A percentile compares a stretch with the other conserved stretches of the same genome.
Conservation (phyloP, 2,888 invertebrate genomes). For the Eurytoma californica region DNA sequence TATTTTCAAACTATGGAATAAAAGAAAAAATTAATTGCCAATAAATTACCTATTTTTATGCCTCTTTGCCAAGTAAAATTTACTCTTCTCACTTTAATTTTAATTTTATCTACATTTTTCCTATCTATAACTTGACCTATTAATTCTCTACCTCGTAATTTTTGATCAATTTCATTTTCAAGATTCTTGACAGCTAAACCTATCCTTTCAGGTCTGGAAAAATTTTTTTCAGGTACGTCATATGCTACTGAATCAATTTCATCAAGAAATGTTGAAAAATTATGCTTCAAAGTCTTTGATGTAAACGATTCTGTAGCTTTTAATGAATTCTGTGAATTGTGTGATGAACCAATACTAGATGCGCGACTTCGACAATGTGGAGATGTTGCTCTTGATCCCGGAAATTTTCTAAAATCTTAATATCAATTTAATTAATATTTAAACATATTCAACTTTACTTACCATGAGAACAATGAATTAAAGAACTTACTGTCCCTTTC, state of each 20-base stretch:
- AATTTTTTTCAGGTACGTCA: conserved; percentile 54
- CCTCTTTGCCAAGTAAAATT: conserved; percentile 96
- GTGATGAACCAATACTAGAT: conserved; percentile 60
- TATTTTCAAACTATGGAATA: neutral
- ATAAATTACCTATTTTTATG: conserved; percentile 82
- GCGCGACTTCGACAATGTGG: conserved; percentile 64
- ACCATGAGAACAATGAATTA: neutral
- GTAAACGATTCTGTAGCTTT: conserved; percentile 53
- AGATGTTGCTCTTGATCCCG: conserved; percentile 68
- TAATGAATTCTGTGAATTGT: conserved; percentile 60
- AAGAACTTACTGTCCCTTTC: conserved; percentile 61
- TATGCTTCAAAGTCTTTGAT: conserved; percentile 10
- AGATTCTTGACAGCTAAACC: conserved; percentile 77
- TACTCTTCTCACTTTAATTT: conserved; percentile 86
- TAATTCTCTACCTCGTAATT: conserved; percentile 77
- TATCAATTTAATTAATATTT: conserved; percentile 11
- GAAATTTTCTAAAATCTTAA: conserved; percentile 60
- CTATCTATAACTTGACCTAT: conserved; percentile 81
- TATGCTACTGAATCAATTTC: conserved; percentile 57
- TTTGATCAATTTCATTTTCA: conserved; percentile 81
- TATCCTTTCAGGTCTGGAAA: conserved; percentile 70
- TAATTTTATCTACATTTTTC: conserved; percentile 78
- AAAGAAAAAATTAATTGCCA: neutral
- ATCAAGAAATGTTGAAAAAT: neutral
- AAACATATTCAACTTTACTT: neutral